Conservation (phyloP, 2,113 vertebrate genomes). For the Notarius lentiginosus region DNA sequence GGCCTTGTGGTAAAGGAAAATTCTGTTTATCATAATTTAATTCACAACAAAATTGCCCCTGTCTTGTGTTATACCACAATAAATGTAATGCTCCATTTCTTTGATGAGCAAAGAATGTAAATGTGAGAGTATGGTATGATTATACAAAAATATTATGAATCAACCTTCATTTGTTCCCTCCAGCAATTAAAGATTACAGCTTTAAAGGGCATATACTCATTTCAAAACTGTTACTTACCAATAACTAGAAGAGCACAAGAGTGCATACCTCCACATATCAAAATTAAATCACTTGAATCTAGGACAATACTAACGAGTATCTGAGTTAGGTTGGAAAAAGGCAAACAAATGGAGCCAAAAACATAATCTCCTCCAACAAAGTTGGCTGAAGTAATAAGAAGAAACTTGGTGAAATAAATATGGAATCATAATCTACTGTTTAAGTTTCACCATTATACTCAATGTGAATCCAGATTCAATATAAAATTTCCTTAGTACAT, state of each 20-base stretch:
- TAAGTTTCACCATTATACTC: not conserved
- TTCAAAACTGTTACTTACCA: not conserved
- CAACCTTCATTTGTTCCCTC: not conserved
- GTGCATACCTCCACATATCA: no score
- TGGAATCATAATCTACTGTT: not conserved
- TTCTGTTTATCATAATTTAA: not conserved
- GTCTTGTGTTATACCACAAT: no score
- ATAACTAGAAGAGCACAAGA: no score
- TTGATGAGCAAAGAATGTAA: not conserved
- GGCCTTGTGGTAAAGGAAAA: not conserved
- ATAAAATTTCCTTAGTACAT: not conserved
- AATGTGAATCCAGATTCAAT: not conserved
- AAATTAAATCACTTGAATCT: no score
- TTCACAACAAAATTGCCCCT: not conserved
- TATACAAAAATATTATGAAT: conserved; percentile 14
- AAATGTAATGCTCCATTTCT: not conserved
- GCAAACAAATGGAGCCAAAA: no score
- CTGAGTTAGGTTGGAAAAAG: no score
- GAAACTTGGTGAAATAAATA: no score
- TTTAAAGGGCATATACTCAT: not conserved
- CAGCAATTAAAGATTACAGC: not conserved
- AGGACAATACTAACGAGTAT: no score
- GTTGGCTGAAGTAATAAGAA: no score
- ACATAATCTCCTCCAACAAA: no score
- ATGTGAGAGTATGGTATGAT: not conserved